Evolutionary conservation across 2,888 invertebrate species (phyloP), one percentile per base, ranked within the genome.

Genomic region (Tinea trinotella): DNA sequence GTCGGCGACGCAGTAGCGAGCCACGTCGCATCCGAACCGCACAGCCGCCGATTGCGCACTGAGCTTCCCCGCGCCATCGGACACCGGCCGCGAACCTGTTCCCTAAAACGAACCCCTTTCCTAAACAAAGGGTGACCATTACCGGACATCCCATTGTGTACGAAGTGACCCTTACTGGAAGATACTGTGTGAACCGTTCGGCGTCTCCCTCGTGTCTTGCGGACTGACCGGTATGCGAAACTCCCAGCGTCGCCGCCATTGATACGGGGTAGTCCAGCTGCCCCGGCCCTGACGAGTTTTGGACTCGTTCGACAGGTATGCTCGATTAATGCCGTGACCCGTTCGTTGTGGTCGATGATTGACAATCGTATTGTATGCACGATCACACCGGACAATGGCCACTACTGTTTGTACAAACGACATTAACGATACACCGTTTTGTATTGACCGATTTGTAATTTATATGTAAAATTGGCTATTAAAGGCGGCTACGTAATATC

Each of bases 1-100:
- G 64, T 61, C 64, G 61, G 57, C 62, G 66, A 65, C 60, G 76
- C 83, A 84, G 84, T 84, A 81, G 79, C 70, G 68, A 74, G 71
- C 67, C 63, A 68, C 74, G 71, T 67, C 73, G 83, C 84, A 77
- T 68, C 80, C 80, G 75, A 71, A 75, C 76, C 80, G 81, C 83
- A 82, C 80, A 72, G 71, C 68, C 72, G 74, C 59, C 73, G 63
- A 64, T 65, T 68, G 61, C 62, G 61, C 61, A 70, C 70, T 68
- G 64, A 63, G 24, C 22, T 17, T 67, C 9, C 50, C n/a, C 40
- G 36, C 19, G 35, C 6, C 13, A 13, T 46, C 17, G 46, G 46
- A 46, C 46, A 46, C 48, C 48, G 19, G 7, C 24, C 22, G 50
- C 60, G 57, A 68, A 74, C 72, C 75, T 67, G 76, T 66, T 71